Base-by-base conservation (phyloP, 2,888 invertebrate genomes). In the Cheilosia pagana region DNA sequence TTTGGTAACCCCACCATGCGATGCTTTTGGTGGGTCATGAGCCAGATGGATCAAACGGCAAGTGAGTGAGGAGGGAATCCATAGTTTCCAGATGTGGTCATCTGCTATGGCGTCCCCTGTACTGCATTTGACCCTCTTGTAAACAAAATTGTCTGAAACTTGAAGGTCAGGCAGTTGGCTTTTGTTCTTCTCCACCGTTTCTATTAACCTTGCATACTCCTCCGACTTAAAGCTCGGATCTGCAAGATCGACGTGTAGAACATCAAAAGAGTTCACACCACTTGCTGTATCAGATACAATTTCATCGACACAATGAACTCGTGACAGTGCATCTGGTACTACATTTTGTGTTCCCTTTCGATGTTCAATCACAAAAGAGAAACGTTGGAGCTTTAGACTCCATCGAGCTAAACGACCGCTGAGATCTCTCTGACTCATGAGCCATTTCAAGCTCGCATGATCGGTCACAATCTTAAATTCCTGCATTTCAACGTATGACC, bases 351-450 rank as follows among this genome's bases (percentile, higher is more conserved):
- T 3, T 19, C 63, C 74, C 43, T 45, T 53, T 43, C 52, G 53
- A 25, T 75, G 74, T 12, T 75, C 65, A 31, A 75, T 75, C 0
- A 12, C 8, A 48, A 75, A 75, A 4, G 62, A 25, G 4, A 3
- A 35, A 3, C 35, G 12, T 3, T 35, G 35, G 19, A 75, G 48
- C 5, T 28, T 31, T 6, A 75, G 23, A 19, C 63, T 65, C 74
- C 65, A 75, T 31, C 62, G 72, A 21, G 62, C 62, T 12, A 62
- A 41, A 1, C 62, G 19, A 19, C 60, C 72, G 45, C 52, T 60
- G 2, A 72, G 28, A 28, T 62, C 72, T 10, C 41, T 62, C 23
- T 72, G 72, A n/a, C n/a, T 23, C 62, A 62, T 72, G 23, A 72
- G 60, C 72, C 62, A 75, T 10, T 52, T 28, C 6, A 75, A 45